These are phyloP conservation scores for Melipona bicolor DNA, from an alignment of 2,888 invertebrate genomes.

Conservation along the genomic window DNA sequence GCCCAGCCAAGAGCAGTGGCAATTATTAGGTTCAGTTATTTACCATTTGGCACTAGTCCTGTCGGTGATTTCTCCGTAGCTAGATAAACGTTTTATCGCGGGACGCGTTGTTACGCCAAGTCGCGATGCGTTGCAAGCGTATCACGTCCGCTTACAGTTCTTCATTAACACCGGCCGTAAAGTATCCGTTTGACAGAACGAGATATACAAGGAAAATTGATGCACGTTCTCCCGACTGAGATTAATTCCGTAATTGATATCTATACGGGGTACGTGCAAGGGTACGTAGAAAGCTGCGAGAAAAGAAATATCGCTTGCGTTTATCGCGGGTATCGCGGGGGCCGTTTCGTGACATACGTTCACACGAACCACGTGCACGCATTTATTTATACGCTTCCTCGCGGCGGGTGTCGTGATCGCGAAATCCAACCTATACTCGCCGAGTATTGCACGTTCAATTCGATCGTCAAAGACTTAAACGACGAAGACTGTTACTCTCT, in stretches of 20 bases:
- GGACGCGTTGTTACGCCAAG: slow-evolving; percentile 43
- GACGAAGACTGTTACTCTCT: not conserved
- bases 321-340: slow-evolving; percentile 54
- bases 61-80: slow-evolving; percentile 26
- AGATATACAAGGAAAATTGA: slow-evolving; percentile 63
- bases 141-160: slow-evolving; percentile 57
- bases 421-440: not conserved
- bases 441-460: too few species aligned
- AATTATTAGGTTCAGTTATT: slow-evolving; percentile 46
- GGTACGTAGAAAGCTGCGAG: not conserved
- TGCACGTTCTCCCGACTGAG: slow-evolving; percentile 50
- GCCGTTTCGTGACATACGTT: slow-evolving; percentile 44
- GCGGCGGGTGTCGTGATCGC: slow-evolving; percentile 1
- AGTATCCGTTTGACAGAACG: slow-evolving; percentile 55
- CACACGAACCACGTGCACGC: slow-evolving; percentile 57
- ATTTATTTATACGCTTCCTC: slow-evolving; percentile 16
- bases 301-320: slow-evolving; percentile 52
- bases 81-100: slow-evolving; percentile 49
- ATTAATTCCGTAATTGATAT: slow-evolving; percentile 63
- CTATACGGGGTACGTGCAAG: slow-evolving; percentile 41
- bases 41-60: slow-evolving; percentile 56
- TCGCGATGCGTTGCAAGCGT: slow-evolving; percentile 45
- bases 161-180: slow-evolving; percentile 60
- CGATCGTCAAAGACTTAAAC: fast-evolving
- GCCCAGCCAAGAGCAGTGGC: slow-evolving; percentile 8